Base-by-base conservation (phyloP, 2,888 invertebrate genomes). In the Rhogogaster chlorosoma region DNA sequence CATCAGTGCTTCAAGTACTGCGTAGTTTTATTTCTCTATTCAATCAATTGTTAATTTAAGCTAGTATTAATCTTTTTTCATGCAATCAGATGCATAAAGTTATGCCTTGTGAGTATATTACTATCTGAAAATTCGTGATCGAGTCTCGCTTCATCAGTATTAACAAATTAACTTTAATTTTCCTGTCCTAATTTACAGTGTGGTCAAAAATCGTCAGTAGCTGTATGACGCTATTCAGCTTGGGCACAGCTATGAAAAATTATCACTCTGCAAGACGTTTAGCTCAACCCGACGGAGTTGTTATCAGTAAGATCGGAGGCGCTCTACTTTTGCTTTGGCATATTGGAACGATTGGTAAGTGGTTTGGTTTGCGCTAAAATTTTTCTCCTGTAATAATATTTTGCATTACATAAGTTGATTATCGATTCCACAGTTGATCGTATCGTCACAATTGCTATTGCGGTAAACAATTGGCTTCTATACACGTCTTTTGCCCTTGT, bases 221-320 rank as follows among this genome's bases (percentile, higher is more conserved):
- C 12, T 22, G 38, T 29, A n/a, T 42, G 71, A 42, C 71, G 3
- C 42, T 73, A 1, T 3, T 42, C 42, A 22, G 10, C 9, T 26
- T 73, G 10, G 71, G 71, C 26, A 42, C 0, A 26, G 12, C 71
- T 22, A 73, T 73, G 71, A 73, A 42, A 42, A 29, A 73, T 1
- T 73, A 73, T 42, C 42, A 73, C 71, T 73, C 26, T 6, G 71
- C 71, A 73, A n/a, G 36, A 3, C 71, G 38, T 73, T 22, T 12
- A 22, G 71, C 42, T 26, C 71, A n/a, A 38, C 71, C 71, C 15
- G 71, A 73, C 71, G 4, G 22, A 42, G 71, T 42, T 26, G 42
- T 9, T 22, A 42, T 73, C 42, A 22, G 71, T 73, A 18, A 42
- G 5, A 42, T 22, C 9, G 71, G 71, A 73, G 7, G 10, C 22